These are phyloP conservation scores for Trididemnum nubilum DNA, from an alignment of 23 tunicate genomes.

Conservation along the genomic window DNA sequence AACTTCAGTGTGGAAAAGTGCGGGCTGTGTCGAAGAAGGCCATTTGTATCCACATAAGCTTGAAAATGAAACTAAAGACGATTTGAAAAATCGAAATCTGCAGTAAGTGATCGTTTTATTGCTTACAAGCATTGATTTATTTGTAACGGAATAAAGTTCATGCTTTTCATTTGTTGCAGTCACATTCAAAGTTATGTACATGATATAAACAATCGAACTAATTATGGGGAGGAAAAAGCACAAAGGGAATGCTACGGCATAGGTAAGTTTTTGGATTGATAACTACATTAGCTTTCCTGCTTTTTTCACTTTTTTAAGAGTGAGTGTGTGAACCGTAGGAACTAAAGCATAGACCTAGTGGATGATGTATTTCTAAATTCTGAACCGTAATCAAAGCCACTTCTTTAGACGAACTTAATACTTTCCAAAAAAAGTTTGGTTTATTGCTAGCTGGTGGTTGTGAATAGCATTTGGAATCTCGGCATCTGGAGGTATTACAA, in stretches of 20 bases:
- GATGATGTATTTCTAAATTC: too few relatives aligned
- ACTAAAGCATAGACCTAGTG: too few relatives aligned
- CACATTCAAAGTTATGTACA: background rate
- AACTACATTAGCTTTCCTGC: background rate
- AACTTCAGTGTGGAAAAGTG: constrained; percentile 10
- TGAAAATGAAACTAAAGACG: background rate
- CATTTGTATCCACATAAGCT: background rate
- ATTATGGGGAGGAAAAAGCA: background rate
- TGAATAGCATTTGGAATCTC: too few relatives aligned
- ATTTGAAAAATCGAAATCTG: background rate
- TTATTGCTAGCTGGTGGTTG: too few relatives aligned
- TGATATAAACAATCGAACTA: background rate
- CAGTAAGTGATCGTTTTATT: background rate
- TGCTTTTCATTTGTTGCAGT: background rate
- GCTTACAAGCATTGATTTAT: too few relatives aligned
- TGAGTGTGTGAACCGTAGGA: too few relatives aligned
- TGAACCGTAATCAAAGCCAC: too few relatives aligned
- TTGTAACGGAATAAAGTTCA: too few relatives aligned
- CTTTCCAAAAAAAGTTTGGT: too few relatives aligned
- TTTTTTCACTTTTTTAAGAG: too few relatives aligned
- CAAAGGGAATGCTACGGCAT: constrained; percentile 1
- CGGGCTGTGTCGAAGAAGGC: constrained; percentile 18
- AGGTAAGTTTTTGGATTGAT: background rate
- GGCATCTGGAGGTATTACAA: too few relatives aligned
- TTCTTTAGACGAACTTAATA: too few relatives aligned